These are phyloP conservation scores for Drosophila paramelanica DNA, from an alignment of 2,888 invertebrate species.

Conservation along the genomic window DNA sequence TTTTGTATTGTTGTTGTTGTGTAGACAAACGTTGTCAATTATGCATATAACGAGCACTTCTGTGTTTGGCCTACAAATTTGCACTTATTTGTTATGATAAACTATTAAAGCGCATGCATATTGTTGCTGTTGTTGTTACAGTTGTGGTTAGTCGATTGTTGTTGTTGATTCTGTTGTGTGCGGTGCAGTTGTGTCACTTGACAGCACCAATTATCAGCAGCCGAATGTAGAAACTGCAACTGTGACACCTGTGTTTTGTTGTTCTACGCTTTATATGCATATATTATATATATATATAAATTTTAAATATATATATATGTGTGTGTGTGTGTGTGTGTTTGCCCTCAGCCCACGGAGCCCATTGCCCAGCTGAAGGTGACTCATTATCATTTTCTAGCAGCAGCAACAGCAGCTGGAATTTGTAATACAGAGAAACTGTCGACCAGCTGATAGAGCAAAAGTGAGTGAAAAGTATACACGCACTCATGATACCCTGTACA, in stretches of 20 bases:
- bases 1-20: not conserved
- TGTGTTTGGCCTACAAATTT: constrained; percentile 56
- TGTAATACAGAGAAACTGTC: constrained; percentile 26
- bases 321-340: constrained; percentile 10
- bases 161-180: constrained; percentile 17
- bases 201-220: constrained; percentile 66
- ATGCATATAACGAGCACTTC: constrained; percentile 34
- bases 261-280: not conserved
- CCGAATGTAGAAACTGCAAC: constrained; percentile 33
- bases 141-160: constrained; percentile 12
- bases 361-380: constrained; percentile 52
- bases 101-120: constrained; percentile 32
- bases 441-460: constrained; percentile 39
- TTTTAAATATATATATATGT: not conserved
- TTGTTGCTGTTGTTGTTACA: constrained; percentile 15
- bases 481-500: constrained; percentile 14
- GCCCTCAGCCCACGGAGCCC: constrained; percentile 35
- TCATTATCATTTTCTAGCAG: constrained; percentile 46
- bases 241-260: constrained; percentile 57
- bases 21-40: constrained; percentile 37
- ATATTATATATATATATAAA: not conserved
- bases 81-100: constrained; percentile 46
- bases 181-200: constrained; percentile 47
- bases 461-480: not conserved
- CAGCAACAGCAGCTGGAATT: constrained; percentile 33